A percentile compares a stretch with the other conserved stretches of the same genome.
Conservation (phyloP, 2,797 vertebrate species). For the Rhodeus uyekii region DNA sequence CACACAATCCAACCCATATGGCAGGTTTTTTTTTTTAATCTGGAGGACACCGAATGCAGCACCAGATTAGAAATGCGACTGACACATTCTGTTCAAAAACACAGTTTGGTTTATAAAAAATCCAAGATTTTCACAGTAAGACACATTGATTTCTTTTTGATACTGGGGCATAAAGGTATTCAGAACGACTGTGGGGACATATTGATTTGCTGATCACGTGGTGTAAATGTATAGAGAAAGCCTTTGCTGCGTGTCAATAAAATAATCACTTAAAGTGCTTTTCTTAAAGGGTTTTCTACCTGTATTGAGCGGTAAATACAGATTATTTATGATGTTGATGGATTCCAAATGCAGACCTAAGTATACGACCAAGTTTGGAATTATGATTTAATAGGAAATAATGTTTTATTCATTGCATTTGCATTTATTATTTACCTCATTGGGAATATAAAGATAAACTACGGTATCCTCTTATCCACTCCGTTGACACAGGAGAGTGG, state of each 20-base stretch:
- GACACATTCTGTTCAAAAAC: neutral
- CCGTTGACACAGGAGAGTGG: neutral
- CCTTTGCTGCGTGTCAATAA: neutral
- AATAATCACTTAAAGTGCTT: conserved; percentile 23
- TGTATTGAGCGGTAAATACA: conserved; percentile 15
- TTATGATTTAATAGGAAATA: neutral
- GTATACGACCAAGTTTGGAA: neutral
- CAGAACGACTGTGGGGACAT: conserved; percentile 3
- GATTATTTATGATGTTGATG: neutral
- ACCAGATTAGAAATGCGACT: conserved; percentile 21
- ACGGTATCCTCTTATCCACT: neutral
- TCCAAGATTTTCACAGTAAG: neutral
- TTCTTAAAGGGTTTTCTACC: conserved; percentile 1
- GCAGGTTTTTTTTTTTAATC: conserved; percentile 1
- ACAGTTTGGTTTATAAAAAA: neutral
- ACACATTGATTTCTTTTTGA: neutral
- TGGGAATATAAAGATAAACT: neutral
- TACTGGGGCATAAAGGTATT: neutral
- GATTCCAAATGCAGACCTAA: neutral
- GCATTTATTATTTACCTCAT: neutral
- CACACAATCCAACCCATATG: conserved; percentile 19
- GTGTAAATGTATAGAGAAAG: conserved; percentile 26
- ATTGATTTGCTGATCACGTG: conserved; percentile 35
- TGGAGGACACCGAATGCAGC: neutral
- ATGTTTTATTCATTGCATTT: conserved; percentile 12